Conservation (phyloP, 2,888 invertebrate genomes). For the Drosophila lacicola region DNA sequence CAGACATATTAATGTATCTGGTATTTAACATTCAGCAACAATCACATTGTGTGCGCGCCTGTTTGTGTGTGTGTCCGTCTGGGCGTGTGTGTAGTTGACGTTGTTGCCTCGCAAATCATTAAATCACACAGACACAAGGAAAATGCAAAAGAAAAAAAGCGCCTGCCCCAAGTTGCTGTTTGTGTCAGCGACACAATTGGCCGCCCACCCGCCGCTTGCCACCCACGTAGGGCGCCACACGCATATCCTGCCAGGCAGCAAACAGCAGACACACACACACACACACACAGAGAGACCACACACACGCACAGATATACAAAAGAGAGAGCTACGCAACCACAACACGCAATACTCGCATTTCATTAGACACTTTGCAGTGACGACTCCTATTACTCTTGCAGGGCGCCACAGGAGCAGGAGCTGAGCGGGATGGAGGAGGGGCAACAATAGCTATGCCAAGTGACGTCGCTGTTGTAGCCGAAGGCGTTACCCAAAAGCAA, state of each 20-base stretch:
- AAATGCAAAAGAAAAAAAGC: constrained; percentile 25
- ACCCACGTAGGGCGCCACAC: constrained; percentile 56
- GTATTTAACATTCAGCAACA: constrained; percentile 81
- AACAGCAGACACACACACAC: constrained; percentile 14
- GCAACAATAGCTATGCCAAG: constrained; percentile 28
- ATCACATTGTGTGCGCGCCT: constrained; percentile 52
- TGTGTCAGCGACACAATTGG: constrained; percentile 80
- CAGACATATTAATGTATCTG: constrained; percentile 78
- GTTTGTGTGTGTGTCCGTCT: constrained; percentile 13
- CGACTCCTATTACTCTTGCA: constrained; percentile 78
- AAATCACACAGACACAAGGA: constrained; percentile 66
- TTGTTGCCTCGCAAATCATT: constrained; percentile 76
- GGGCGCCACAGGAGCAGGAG: constrained; percentile 7
- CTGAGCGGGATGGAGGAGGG: constrained; percentile 10
- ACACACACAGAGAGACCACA: constrained; percentile 12
- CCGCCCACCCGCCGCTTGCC: constrained; percentile 46
- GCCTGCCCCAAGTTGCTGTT: constrained; percentile 62
- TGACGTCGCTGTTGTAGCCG: constrained; percentile 46
- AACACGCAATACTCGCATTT: constrained; percentile 81
- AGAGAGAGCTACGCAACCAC: constrained; percentile 74
- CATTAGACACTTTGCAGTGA: constrained; percentile 81
- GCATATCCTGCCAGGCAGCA: constrained; percentile 60
- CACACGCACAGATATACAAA: neutral
- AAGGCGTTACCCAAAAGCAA: constrained; percentile 46
- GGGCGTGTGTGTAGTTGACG: constrained; percentile 52